A percentile compares a stretch with the other conserved stretches of the same genome.
These are phyloP conservation scores for Tragelaphus imberbis DNA, from an alignment of 2,113 vertebrate species.

Conservation along the genomic window DNA sequence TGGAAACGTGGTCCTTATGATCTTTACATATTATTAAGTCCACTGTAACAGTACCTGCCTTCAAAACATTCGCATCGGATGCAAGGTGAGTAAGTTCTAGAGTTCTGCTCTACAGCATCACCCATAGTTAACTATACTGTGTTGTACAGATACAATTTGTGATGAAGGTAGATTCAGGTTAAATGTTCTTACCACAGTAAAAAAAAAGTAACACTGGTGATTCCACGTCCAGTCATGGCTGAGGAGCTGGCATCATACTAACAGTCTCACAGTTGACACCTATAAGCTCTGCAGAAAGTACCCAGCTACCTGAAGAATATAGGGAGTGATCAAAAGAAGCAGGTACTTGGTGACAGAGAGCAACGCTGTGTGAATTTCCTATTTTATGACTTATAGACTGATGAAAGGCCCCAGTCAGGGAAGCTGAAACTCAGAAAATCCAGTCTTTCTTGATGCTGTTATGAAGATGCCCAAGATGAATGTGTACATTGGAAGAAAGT, in stretches of 20 bases:
- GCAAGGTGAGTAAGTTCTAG: neutral
- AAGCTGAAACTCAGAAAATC: neutral
- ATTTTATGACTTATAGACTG: fast-evolving
- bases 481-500: neutral
- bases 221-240: neutral
- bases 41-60: fast-evolving
- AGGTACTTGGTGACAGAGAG: neutral
- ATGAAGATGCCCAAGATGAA: neutral
- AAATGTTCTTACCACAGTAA: neutral
- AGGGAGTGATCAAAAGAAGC: neutral
- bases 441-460: neutral
- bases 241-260: neutral
- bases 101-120: fast-evolving
- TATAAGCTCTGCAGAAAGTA: neutral
- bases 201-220: neutral
- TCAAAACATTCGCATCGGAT: fast-evolving
- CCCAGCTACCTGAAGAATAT: neutral
- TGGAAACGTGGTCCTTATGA: neutral
- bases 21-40: neutral
- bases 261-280: fast-evolving
- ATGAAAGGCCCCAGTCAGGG: neutral
- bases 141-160: too few relatives aligned
- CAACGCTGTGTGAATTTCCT: fast-evolving
- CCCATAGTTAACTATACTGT: fast-evolving
- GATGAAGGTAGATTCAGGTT: fast-evolving